These are phyloP conservation scores for Scelioninae gen. 1 DNA, from an alignment of 2,888 invertebrate genomes.

Conservation along the genomic window DNA sequence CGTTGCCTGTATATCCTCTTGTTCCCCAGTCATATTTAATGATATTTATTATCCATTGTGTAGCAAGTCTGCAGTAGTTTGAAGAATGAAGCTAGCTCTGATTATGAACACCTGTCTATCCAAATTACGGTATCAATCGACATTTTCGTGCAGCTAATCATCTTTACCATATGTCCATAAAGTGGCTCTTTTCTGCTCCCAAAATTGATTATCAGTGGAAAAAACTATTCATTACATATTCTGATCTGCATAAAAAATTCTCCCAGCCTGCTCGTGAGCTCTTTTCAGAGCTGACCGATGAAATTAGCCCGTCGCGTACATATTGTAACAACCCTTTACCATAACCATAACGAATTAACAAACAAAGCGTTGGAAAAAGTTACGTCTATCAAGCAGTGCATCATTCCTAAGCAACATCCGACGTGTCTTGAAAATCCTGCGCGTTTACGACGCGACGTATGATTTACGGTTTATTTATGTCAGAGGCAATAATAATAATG, in stretches of 20 bases:
- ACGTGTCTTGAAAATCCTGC: conserved; percentile 80
- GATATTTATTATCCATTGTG: conserved; percentile 60
- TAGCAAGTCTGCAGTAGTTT: conserved; percentile 23
- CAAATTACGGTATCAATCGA: conserved; percentile 55
- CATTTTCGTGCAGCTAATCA: conserved; percentile 61
- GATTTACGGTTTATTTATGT: conserved; percentile 84
- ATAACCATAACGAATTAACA: conserved; percentile 28
- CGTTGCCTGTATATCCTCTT: too few species aligned
- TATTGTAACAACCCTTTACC: conserved; percentile 21
- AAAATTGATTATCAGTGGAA: conserved; percentile 41
- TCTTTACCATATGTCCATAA: conserved; percentile 36
- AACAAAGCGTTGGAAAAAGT: conserved; percentile 67
- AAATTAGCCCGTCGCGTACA: conserved; percentile 13
- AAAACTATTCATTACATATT: conserved; percentile 20
- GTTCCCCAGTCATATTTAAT: conserved; percentile 33
- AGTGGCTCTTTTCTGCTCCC: conserved; percentile 1
- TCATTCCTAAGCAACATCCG: conserved; percentile 70
- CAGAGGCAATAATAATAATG: conserved; percentile 80
- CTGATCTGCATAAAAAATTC: conserved; percentile 43
- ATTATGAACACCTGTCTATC: conserved; percentile 61
- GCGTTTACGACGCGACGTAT: conserved; percentile 79
- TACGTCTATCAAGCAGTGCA: too few species aligned
- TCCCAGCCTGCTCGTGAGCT: background rate
- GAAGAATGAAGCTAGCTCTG: conserved; percentile 39
- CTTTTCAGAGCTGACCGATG: too few species aligned